A percentile compares a stretch with the other conserved stretches of the same genome.
These are phyloP conservation scores for Macquaria ambigua DNA, from an alignment of 2,113 vertebrate genomes.

Conservation along the genomic window DNA sequence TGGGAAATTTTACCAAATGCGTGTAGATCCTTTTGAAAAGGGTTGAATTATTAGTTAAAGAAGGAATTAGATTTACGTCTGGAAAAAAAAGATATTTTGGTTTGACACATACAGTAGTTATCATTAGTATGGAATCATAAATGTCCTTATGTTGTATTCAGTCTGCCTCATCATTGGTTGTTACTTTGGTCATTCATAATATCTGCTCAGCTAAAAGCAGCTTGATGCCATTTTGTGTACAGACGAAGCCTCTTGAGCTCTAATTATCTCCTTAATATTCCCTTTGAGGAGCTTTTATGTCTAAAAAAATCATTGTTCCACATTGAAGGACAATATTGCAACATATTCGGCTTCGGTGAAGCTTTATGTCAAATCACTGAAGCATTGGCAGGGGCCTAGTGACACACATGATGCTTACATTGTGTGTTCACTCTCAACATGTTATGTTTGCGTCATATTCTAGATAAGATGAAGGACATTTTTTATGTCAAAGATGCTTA, in stretches of 20 bases:
- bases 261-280: neutral
- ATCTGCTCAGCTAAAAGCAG: neutral
- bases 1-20: too few relatives aligned
- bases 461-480: too few relatives aligned
- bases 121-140: too few relatives aligned
- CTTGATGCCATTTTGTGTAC: neutral
- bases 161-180: neutral
- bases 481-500: too few relatives aligned
- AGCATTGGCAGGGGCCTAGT: neutral
- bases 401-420: too few relatives aligned
- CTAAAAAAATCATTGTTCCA: too few relatives aligned
- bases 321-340: neutral
- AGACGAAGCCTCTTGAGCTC: neutral
- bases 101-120: neutral
- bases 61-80: too few relatives aligned
- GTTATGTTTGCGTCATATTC: too few relatives aligned
- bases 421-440: too few relatives aligned
- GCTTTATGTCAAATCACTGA: neutral
- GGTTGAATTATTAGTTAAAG: neutral
- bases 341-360: neutral
- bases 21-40: too few relatives aligned
- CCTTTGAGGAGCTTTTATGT: neutral
- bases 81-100: too few relatives aligned
- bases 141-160: neutral
- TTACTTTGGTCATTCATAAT: neutral